Percentiles rank a stretch among this genome's conserved stretches.
phyloP scores from a whole-genome alignment of 37 sponge, comb jelly and placozoan genomes.

The Corticium candelabrum region DNA sequence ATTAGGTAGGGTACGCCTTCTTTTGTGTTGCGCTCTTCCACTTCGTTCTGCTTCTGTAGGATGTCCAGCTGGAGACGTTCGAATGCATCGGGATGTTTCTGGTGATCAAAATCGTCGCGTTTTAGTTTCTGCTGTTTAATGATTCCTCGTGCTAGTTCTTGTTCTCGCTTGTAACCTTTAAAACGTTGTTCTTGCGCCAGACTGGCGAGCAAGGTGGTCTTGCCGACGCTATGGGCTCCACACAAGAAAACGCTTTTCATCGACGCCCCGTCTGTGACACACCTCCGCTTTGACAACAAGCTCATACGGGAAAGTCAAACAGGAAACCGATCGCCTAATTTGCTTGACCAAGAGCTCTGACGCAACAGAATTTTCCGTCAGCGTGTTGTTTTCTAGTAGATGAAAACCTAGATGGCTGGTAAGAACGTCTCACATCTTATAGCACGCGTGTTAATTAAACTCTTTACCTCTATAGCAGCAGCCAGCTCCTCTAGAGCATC shows the following conservation, averaged over 20 bases:
- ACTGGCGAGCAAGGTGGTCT: not conserved
- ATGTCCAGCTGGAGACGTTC: not conserved
- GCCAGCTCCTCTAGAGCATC: no score
- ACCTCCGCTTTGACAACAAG: no score
- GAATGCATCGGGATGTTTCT: not conserved
- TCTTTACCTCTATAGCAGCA: no score
- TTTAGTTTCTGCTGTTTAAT: not conserved
- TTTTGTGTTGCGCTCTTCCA: not conserved
- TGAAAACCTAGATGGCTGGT: no score
- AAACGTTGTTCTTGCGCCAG: not conserved
- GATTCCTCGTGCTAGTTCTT: not conserved
- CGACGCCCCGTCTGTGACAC: no score
- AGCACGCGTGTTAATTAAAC: no score
- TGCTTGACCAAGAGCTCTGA: no score
- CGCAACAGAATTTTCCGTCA: no score
- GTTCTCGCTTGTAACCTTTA: not conserved
- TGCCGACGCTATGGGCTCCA: slow-evolving; percentile 1
- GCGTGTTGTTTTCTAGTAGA: no score
- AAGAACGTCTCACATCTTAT: no score
- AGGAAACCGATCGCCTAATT: no score
- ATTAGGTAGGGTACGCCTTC: not conserved
- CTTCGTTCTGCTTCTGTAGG: not conserved
- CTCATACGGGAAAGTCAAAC: no score
- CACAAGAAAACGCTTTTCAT: not conserved
- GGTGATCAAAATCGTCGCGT: not conserved